Evolutionary conservation across 2,888 invertebrate species (phyloP), one percentile per base, ranked within the genome.

Genomic region (Pycnomerus fuliginosus): DNA sequence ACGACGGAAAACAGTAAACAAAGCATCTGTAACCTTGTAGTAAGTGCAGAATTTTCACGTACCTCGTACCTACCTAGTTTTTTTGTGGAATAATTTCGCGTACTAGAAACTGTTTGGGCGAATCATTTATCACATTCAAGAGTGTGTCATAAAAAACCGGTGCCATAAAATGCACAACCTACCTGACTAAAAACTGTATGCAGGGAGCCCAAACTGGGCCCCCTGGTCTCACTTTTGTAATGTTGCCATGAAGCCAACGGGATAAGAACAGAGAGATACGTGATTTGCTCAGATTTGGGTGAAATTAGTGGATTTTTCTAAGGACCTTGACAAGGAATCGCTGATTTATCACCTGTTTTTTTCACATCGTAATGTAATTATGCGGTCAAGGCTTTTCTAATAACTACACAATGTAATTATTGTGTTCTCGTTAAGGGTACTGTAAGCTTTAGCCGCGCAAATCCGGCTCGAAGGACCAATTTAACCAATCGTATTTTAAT

Each of bases 371-470:
- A 23, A 16, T 28, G 32, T 34, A 41, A 41, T 41, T 41, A 32
- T 43, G 42, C 42, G 42, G 42, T 43, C 42, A 43, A 43, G 42
- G 42, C 24, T 43, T 36, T 36, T 28, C 34, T 33, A 41, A 41
- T 33, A 38, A 38, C 10, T 23, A 22, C 33, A 29, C 22, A 30
- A 38, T 30, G 15, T 23, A 14, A 15, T 38, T 38, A 23, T 14
- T 22, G 15, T 23, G 24, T 15, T n/a, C 24, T 25, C 14, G 16
- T 32, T 40, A 25, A 25, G 16, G 22, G 23, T 17, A 23, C 24
- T 10, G 16, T 16, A 38, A 38, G 31, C 30, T 31, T 37, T 22
- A 37, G 29, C 16, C 32, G 16, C 24, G 15, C 25, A 27, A 27
- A 41, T 41, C 34, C 41, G 39, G 39, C 32, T 32, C 38, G 14